Evolutionary conservation across 2,113 vertebrate genomes (phyloP).

Genomic region (Platichthys stellatus): DNA sequence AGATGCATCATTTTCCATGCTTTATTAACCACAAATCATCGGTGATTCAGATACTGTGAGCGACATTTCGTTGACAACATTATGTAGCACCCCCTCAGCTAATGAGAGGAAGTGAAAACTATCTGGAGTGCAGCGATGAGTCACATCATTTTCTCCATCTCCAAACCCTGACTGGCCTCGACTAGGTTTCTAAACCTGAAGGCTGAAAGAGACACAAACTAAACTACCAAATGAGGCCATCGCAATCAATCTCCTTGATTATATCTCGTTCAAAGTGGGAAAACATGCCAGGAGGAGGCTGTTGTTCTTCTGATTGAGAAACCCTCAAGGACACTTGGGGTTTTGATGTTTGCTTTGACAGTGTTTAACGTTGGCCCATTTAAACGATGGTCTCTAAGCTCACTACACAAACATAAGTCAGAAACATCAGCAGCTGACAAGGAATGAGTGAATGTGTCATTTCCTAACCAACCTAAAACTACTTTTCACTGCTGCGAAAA

Average conservation of each 20-base stretch:
- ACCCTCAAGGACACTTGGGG: neutral
- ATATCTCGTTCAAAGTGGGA: neutral
- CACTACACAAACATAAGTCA: neutral
- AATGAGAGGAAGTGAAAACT: constrained; percentile 35
- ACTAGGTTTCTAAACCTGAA: neutral
- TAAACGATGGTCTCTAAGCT: neutral
- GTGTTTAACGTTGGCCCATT: neutral
- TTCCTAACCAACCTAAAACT: neutral
- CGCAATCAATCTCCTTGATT: neutral
- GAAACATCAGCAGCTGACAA: neutral
- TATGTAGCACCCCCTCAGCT: constrained; percentile 15
- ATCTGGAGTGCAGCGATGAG: constrained; percentile 26
- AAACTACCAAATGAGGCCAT: neutral
- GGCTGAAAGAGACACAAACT: neutral
- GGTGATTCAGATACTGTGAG: constrained; percentile 22
- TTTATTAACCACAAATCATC: constrained; percentile 14
- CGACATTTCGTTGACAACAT: neutral
- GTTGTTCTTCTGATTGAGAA: constrained; percentile 7
- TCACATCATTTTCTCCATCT: constrained; percentile 35
- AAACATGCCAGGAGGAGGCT: neutral
- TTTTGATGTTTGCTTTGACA: constrained; percentile 7
- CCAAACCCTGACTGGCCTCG: constrained; percentile 7
- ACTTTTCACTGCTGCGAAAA: neutral
- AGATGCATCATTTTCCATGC: neutral
- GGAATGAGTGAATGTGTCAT: neutral